Evolutionary conservation across 2,113 vertebrate species (phyloP).

Genomic region (Ranitomeya imitator): DNA sequence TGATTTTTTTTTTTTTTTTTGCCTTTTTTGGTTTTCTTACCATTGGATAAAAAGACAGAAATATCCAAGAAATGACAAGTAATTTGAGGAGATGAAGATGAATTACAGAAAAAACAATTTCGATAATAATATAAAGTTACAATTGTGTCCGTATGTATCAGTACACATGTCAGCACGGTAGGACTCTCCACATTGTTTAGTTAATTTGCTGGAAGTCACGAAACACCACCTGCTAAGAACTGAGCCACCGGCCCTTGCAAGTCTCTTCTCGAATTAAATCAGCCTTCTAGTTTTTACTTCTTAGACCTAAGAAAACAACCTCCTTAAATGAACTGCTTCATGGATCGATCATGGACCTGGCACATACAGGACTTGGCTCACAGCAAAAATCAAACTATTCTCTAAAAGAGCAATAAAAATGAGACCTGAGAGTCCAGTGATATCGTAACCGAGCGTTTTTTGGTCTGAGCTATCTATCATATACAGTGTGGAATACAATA

Average conservation of each 20-base stretch:
- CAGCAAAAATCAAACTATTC: background rate
- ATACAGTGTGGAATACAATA: too few species aligned
- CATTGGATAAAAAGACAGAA: background rate
- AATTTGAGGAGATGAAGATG: background rate
- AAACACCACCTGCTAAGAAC: conserved; percentile 21
- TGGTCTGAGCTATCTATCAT: too few species aligned
- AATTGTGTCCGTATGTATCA: background rate
- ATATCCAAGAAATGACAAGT: background rate
- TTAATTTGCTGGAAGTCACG: conserved; percentile 3
- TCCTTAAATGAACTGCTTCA: background rate
- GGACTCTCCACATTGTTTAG: background rate
- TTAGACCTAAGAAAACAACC: background rate
- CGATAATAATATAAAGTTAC: background rate
- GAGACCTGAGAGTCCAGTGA: too few species aligned
- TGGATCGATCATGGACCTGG: background rate
- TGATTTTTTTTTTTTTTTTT: background rate
- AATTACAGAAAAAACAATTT: conserved; percentile 14
- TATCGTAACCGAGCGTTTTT: too few species aligned
- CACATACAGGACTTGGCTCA: background rate
- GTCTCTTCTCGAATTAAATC: conserved; percentile 16
- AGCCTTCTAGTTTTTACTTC: background rate
- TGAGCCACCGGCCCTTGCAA: background rate
- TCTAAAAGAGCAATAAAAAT: too few species aligned
- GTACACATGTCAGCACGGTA: background rate
- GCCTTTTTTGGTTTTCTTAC: background rate